These are phyloP conservation scores for Phainopepla nitens DNA, from an alignment of 2,113 vertebrate genomes.

Conservation along the genomic window DNA sequence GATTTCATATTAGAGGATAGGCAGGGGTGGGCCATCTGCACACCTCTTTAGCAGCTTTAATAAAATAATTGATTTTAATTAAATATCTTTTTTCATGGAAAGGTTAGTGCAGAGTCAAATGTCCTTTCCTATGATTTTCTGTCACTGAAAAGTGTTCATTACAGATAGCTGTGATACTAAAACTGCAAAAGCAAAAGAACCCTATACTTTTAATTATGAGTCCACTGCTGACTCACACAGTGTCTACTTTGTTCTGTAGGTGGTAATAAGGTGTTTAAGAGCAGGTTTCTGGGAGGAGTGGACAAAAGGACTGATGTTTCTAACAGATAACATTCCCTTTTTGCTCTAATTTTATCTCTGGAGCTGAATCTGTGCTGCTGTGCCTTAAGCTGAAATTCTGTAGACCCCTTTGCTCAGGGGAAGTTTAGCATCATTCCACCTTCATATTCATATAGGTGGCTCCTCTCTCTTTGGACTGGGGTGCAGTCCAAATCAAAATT, in stretches of 20 bases:
- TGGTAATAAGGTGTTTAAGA: neutral
- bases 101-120: neutral
- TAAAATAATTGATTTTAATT: neutral
- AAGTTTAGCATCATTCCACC: neutral
- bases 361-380: neutral
- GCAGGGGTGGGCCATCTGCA: neutral
- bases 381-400: neutral
- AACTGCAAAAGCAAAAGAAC: neutral
- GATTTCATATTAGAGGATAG: neutral
- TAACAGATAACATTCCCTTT: neutral
- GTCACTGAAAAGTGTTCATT: neutral
- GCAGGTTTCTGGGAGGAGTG: neutral
- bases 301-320: neutral
- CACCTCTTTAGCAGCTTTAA: neutral
- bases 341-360: neutral
- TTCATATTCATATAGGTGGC: fast-evolving
- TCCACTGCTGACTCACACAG: neutral
- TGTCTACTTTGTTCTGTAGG: neutral
- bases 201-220: neutral
- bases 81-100: neutral
- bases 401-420: neutral
- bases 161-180: neutral
- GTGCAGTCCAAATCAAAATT: neutral
- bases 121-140: neutral
- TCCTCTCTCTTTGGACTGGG: neutral